A percentile compares a stretch with the other conserved stretches of the same genome.
Conservation (phyloP, 2,888 invertebrate species). For the Sussaba pulchella region DNA sequence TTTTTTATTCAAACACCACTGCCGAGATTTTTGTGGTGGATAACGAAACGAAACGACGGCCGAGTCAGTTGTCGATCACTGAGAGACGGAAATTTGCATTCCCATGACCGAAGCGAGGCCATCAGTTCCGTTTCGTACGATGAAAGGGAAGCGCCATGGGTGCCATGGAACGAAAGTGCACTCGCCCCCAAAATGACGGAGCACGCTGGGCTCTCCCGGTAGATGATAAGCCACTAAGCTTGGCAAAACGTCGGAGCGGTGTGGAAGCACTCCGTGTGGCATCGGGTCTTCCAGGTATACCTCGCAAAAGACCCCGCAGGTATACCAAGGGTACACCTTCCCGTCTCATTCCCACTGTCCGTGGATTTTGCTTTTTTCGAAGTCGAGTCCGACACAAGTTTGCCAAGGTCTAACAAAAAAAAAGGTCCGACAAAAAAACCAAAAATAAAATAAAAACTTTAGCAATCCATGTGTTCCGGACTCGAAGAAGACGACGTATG, state of each 20-base stretch:
- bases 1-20: too few relatives aligned
- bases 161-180: slow-evolving; percentile 28
- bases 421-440: not conserved
- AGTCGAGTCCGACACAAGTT: not conserved
- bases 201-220: slow-evolving; percentile 7
- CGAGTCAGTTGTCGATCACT: too few relatives aligned
- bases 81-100: slow-evolving; percentile 64
- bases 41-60: too few relatives aligned
- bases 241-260: slow-evolving; percentile 4
- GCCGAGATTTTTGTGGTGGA: too few relatives aligned
- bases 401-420: slow-evolving; percentile 4
- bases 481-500: not conserved
- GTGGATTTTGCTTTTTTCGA: slow-evolving; percentile 22
- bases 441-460: slow-evolving; percentile 2
- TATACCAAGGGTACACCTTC: slow-evolving; percentile 39
- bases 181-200: slow-evolving; percentile 25
- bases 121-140: slow-evolving; percentile 58
- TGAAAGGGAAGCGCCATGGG: slow-evolving; percentile 52
- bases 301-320: slow-evolving; percentile 11
- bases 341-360: slow-evolving; percentile 29
- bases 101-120: slow-evolving; percentile 40
- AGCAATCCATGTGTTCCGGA: not conserved
- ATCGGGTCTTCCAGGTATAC: slow-evolving; percentile 22
- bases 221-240: slow-evolving; percentile 20
- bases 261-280: slow-evolving; percentile 12